Evolutionary conservation across 2,113 vertebrate species (phyloP), one percentile per base, ranked within the genome.

Genomic region (Pampusana beccarii): DNA sequence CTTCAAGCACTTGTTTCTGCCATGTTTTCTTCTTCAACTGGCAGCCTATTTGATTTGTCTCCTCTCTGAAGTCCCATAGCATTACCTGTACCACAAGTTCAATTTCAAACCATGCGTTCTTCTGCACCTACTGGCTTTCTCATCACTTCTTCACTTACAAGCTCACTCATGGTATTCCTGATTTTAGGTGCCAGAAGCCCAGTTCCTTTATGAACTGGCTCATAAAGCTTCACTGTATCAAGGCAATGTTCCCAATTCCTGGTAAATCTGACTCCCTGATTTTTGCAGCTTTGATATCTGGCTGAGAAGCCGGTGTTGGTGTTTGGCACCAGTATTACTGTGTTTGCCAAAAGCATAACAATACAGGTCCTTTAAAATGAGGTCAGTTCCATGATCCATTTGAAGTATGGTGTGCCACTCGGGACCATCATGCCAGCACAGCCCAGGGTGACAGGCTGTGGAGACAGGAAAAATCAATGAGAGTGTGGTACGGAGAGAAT

Each of bases 211-310:
- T 8, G 15, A 87, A 25, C 10, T 16, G 26, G 51, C 28, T 57
- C 0, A 0, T 20, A 19, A 31, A 19, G 34, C n/a, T 51, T 79
- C 20, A 9, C 64, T 79, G 8, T 28, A 61, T 2, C 10, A 67
- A 73, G 46, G 8, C 13, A 61, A 29, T 8, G 16, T 48, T 92
- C 40, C 46, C 34, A 90, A 5, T 21, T 54, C 36, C 60, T 2
- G 1, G 17, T n/a, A 86, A 88, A 66, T 44, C 53, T 50, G 12
- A 13, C 42, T 70, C 40, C n/a, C n/a, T n/a, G 62, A 82, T 44
- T 82, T 86, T 40, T 82, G 48, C 24, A 94, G 34, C 18, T 88
- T 78, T 58, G 53, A 5, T 66, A 58, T 38, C 36, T 79, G 66
- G 18, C 53, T 58, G 66, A 75, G 62, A 16, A 64, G 6, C 56